Base-by-base conservation (phyloP, 2,113 vertebrate genomes). In the Pitta sordida region DNA sequence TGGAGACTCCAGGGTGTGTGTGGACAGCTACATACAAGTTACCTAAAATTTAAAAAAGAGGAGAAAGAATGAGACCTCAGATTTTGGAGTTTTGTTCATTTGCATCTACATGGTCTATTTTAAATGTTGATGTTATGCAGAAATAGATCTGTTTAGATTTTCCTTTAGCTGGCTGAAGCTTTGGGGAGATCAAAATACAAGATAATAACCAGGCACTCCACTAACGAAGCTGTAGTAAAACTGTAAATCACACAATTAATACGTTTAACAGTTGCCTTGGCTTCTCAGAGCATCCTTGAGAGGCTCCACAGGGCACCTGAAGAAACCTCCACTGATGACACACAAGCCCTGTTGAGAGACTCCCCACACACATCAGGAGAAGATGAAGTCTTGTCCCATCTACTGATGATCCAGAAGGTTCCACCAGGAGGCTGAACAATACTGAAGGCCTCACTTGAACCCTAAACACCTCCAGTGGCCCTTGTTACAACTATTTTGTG, bases 21-120 rank as follows among this genome's bases (percentile, higher is more conserved):
- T 14, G 34, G 67, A 68, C 85, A 49, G 13, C n/a, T 36, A 15
- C 2, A 0, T 29, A 20, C 43, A 34, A 49, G 44, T 43, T 49
- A 44, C 9, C 23, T 24, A 41, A 51, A 83, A 34, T 10, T n/a
- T 5, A 34, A 24, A 29, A 29, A 7, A 15, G 0, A 49, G 3
- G 7, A 68, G 5, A 39, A 84, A 60, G 22, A 60, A 55, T 21
- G 21, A 52, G 27, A 13, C 7, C 34, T 26, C 5, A 1, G 3
- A 11, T 27, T 52, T 59, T 2, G 1, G 2, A 7, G 2, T 1
- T 2, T 43, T 53, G 6, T 43, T 79, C 5, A 23, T 41, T 70
- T 53, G 17, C 43, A 68, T 1, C 26, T 39, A 6, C 3, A 3
- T 17, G 9, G 14, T 36, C 21, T 37, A 10, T 26, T 80, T 69